Evolutionary conservation across 1,140 invertebrate genomes (phyloP).

Genomic region (Brachionus rotundiformis): DNA sequence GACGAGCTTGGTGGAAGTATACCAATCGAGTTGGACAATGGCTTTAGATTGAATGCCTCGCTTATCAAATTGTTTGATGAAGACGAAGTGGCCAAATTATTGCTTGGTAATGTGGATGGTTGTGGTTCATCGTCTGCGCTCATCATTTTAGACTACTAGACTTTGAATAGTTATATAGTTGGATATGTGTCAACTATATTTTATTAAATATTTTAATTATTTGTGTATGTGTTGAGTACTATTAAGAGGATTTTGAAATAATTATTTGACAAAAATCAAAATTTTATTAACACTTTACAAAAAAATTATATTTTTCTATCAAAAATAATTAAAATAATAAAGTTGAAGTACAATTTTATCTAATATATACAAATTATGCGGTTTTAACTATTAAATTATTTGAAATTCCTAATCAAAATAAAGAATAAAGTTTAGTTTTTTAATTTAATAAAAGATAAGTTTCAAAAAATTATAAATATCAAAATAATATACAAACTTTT

Average conservation of each 20-base stretch:
- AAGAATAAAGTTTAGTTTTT: too few relatives aligned
- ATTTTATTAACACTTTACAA: neutral
- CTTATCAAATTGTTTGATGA: slow-evolving; percentile 40
- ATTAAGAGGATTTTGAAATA: neutral
- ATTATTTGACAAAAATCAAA: neutral
- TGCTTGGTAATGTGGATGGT: neutral
- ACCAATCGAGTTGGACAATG: slow-evolving; percentile 13
- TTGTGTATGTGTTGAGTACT: neutral
- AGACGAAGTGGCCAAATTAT: neutral
- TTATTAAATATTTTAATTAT: neutral
- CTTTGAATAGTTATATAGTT: neutral
- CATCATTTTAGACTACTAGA: slow-evolving; percentile 36
- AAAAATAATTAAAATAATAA: too few relatives aligned
- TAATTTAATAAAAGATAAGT: too few relatives aligned
- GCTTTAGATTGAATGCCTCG: slow-evolving; percentile 40
- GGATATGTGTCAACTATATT: slow-evolving; percentile 25
- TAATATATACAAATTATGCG: too few relatives aligned
- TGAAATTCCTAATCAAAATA: too few relatives aligned
- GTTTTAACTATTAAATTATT: too few relatives aligned
- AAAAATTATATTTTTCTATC: neutral
- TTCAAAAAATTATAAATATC: too few relatives aligned
- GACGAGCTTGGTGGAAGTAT: slow-evolving; percentile 18
- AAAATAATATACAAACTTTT: too few relatives aligned
- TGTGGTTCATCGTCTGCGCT: slow-evolving; percentile 45
- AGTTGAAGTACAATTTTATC: too few relatives aligned